Conservation (phyloP, 2,113 vertebrate genomes). For the Jacana jacana region DNA sequence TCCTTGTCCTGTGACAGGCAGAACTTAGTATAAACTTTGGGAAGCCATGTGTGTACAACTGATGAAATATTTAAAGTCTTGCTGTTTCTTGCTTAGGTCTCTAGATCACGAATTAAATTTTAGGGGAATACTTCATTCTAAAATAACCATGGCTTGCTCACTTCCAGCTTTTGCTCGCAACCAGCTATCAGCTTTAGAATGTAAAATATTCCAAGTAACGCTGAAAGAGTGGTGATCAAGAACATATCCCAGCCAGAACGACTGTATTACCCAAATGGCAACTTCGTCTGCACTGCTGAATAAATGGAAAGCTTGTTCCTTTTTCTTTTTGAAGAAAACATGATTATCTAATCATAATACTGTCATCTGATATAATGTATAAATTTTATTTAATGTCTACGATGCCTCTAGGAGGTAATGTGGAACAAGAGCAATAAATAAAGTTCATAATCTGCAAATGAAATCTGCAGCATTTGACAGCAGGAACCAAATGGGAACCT, state of each 20-base stretch:
- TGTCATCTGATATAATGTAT: background rate
- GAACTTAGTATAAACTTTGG: background rate
- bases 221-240: background rate
- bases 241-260: background rate
- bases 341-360: background rate
- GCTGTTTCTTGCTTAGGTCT: background rate
- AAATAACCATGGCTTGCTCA: background rate
- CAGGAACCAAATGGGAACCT: background rate
- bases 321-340: background rate
- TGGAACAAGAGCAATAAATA: slow-evolving; percentile 21
- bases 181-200: background rate
- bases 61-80: slow-evolving; percentile 10
- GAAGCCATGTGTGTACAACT: background rate
- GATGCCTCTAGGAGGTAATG: background rate
- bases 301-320: background rate
- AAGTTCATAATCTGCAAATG: background rate
- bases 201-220: background rate
- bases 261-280: background rate
- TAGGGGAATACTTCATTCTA: background rate
- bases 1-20: background rate
- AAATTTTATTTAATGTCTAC: background rate
- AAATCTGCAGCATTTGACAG: background rate
- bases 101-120: slow-evolving; percentile 3
- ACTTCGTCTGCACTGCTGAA: background rate
- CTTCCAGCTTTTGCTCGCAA: background rate